Evolutionary conservation across 2,888 invertebrate species (phyloP), one percentile per base, ranked within the genome.

Genomic region (Aporophyla lueneburgensis): DNA sequence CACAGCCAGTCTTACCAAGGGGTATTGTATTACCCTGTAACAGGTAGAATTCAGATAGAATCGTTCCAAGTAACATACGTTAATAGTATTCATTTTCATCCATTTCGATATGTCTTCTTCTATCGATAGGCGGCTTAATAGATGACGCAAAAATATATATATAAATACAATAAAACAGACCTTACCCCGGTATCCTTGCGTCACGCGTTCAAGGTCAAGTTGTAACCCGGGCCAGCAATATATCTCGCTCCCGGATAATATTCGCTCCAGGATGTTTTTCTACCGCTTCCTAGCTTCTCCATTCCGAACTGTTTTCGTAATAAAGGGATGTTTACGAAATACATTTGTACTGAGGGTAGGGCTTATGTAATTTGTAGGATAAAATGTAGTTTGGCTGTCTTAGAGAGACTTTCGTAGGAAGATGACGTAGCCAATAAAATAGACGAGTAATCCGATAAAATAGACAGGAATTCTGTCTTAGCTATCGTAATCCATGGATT

Each of bases 181-280:
- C 2, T 66, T 6, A 27, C 10, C 53, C 56, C 14, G 24, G 56
- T n/a, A 46, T 24, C 9, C 21, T 56, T 46, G 27, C 62, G 56
- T 73, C 56, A 67, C 33, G 6, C 7, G 63, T 66, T 53, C 83
- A 74, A 81, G 73, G 83, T 74, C 73, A 59, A 12, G 16, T 9
- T 19, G 51, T 70, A 46, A 24, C 62, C 81, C 66, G 53, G 65
- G 54, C 71, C 27, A 33, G 49, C 66, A 14, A 62, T 61, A 70
- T 70, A 82, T 82, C 72, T 67, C 19, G 59, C 62, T 76, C 77
- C 77, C 72, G 77, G 72, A 61, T 74, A 78, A 70, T 76, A 68
- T 78, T 66, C 67, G 49, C 67, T 40, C 27, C 84, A 83, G 88
- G 86, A 86, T 86, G 86, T 86, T 86, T 88, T 81, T 43, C 66